These are phyloP conservation scores for Brachyhypopomus occidentalis DNA, from an alignment of 2,113 vertebrate species.

Conservation along the genomic window DNA sequence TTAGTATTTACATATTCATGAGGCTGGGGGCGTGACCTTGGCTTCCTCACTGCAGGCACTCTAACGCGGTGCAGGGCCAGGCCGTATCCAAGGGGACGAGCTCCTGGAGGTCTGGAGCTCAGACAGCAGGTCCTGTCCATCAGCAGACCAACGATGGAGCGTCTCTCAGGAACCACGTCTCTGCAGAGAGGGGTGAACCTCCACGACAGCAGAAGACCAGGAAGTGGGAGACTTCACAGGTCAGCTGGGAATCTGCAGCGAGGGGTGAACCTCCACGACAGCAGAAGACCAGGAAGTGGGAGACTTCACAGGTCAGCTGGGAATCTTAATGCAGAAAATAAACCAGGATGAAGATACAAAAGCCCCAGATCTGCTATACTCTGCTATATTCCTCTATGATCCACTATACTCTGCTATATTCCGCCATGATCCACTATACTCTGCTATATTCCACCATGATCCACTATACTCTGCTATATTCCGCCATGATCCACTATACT, in stretches of 20 bases:
- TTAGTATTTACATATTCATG: conserved; percentile 76
- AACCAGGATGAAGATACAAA: too few relatives aligned
- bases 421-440: too few relatives aligned
- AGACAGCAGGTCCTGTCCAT: conserved; percentile 68
- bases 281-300: not conserved
- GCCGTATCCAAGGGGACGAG: conserved; percentile 72
- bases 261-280: conserved; percentile 26
- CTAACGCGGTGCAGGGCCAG: conserved; percentile 64
- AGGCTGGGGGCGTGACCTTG: conserved; percentile 72
- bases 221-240: too few relatives aligned
- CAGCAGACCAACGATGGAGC: conserved; percentile 65
- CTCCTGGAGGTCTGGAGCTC: conserved; percentile 69
- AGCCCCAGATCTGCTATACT: too few relatives aligned
- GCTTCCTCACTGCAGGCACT: conserved; percentile 65
- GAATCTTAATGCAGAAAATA: too few relatives aligned
- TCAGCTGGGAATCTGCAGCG: too few relatives aligned
- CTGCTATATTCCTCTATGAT: too few relatives aligned
- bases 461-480: too few relatives aligned
- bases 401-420: too few relatives aligned
- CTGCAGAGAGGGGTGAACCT: not conserved
- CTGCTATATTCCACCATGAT: too few relatives aligned
- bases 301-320: too few relatives aligned
- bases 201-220: conserved; percentile 15
- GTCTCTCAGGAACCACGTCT: not conserved
- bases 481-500: too few relatives aligned